Evolutionary conservation across 2,113 vertebrate genomes (phyloP), one percentile per base, ranked within the genome.

Genomic region (Calcarius ornatus): DNA sequence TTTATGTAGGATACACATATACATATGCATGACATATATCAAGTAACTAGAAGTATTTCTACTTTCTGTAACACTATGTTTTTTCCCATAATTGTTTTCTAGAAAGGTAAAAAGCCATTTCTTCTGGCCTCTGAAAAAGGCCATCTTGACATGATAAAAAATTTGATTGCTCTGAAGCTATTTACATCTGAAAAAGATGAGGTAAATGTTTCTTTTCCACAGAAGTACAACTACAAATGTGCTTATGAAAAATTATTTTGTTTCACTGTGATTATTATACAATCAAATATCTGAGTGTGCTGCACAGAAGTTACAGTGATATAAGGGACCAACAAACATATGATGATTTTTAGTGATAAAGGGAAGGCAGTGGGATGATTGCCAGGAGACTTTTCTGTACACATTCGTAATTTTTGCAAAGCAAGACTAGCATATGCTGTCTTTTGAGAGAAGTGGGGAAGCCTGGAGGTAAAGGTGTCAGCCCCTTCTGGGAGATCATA

Each of bases 31-130:
- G 13, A 12, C 20, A 14, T 40, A 5, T 33, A 50, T 37, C 35
- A 81, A 51, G 9, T 63, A 73, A 71, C 9, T 51, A 43, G 14
- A 80, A 82, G 11, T 64, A 33, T 68, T 81, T 82, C 59, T 82
- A 21, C 57, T 68, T 79, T n/a, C 37, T 57, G 10, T 95, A 88
- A 94, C 37, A 21, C 16, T 59, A 9, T 54, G 3, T 68, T 70
- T 63, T 45, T 88, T 90, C 66, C 27, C 19, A 13, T 86, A 86
- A 50, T 35, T 95, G 5, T 94, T 94, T 98, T 97, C 84, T 97
- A 99, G 99, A 98, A 95, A 90, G 99, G 98, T 71, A 98, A 97
- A 94, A 97, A 95, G 59, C 95, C 98, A 16, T 99, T 99, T 96
- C 97, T 98, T 73, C 84, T 98, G 96, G 99, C 98, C 3, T 98